phyloP scores from a whole-genome alignment of 2,888 invertebrate species.

The Lypha dubia region DNA sequence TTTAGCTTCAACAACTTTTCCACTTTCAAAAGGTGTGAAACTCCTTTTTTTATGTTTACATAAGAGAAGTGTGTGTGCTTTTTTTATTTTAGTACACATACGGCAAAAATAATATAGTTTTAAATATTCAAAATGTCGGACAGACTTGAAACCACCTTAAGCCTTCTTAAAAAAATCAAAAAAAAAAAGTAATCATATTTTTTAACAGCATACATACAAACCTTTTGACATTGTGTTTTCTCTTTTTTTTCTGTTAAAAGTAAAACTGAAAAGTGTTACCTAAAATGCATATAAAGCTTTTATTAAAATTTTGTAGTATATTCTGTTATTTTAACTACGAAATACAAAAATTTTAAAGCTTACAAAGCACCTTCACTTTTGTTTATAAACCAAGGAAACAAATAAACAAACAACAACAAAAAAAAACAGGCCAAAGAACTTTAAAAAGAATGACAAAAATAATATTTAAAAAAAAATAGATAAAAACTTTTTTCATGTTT shows the following conservation, averaged over 20 bases:
- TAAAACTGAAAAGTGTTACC: neutral
- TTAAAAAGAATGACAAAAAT: constrained; percentile 37
- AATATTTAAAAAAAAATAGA: neutral
- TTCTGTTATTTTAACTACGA: neutral
- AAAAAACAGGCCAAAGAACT: constrained; percentile 38
- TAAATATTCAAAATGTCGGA: neutral
- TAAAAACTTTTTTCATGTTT: neutral
- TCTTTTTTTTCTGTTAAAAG: neutral
- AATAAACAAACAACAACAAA: neutral
- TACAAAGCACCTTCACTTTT: constrained; percentile 6
- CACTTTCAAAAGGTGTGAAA: constrained; percentile 52
- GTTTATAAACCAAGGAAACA: neutral
- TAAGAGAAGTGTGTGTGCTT: no score
- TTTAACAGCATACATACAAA: constrained; percentile 34
- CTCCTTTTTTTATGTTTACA: neutral
- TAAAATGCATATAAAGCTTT: constrained; percentile 31
- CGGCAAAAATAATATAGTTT: constrained; percentile 3
- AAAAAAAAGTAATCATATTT: constrained; percentile 17
- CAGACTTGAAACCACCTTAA: constrained; percentile 17
- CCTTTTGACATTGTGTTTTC: constrained; percentile 60
- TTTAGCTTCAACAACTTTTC: neutral
- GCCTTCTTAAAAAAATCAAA: constrained; percentile 1
- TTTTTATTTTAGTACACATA: constrained; percentile 2
- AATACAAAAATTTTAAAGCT: constrained; percentile 7
- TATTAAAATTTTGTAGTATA: neutral